Percentiles rank a stretch among this genome's conserved stretches.
These are phyloP conservation scores for Phylloscopus collybita DNA, from an alignment of 2,797 vertebrate genomes.

Conservation along the genomic window DNA sequence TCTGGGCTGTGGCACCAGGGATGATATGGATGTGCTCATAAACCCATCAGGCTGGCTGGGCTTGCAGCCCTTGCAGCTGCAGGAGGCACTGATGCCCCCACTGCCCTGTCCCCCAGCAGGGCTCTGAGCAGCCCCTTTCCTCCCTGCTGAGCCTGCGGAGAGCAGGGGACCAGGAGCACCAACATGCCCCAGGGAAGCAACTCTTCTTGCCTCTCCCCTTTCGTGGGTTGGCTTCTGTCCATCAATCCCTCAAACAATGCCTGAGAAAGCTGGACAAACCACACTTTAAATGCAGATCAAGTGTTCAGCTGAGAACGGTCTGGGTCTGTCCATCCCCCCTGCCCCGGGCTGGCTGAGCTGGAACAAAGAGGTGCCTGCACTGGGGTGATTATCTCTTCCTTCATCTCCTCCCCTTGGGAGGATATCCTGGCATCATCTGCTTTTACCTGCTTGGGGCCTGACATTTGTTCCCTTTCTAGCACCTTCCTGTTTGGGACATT, in stretches of 20 bases:
- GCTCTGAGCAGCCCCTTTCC: background rate
- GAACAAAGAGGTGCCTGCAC: background rate
- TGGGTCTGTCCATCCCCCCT: background rate
- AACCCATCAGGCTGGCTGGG: background rate
- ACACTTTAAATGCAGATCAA: background rate
- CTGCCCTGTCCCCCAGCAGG: fast-evolving
- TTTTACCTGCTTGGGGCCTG: background rate
- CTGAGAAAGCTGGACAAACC: background rate
- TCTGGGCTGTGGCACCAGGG: fast-evolving
- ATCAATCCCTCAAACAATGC: background rate
- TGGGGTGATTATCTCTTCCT: background rate
- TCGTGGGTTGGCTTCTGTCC: fast-evolving
- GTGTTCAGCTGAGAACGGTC: background rate
- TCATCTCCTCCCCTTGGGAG: background rate
- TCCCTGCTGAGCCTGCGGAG: fast-evolving
- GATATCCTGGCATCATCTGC: slow-evolving; percentile 9
- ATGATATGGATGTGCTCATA: background rate
- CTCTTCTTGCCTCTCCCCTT: background rate
- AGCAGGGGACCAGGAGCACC: background rate
- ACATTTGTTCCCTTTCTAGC: slow-evolving; percentile 6
- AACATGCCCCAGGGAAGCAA: background rate
- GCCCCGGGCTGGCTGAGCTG: background rate
- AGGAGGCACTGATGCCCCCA: background rate
- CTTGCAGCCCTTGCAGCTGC: background rate
- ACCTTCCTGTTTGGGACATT: slow-evolving; percentile 29